Evolutionary conservation across 1,140 invertebrate species (phyloP).

Genomic region (Agrypnia vestita): DNA sequence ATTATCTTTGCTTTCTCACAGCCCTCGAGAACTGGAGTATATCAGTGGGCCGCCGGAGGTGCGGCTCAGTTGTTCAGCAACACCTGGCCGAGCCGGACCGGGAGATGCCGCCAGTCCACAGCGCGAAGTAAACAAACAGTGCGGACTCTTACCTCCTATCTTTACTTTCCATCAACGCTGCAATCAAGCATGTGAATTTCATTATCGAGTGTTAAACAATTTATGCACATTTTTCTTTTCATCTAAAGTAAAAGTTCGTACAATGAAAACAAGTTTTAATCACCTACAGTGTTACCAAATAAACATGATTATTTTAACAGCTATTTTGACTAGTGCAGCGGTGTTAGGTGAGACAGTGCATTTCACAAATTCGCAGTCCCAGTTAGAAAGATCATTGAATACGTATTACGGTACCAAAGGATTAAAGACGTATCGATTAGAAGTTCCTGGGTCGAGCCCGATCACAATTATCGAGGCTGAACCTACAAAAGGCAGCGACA

Average conservation of each 20-base stretch:
- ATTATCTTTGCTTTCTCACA: constrained; percentile 54
- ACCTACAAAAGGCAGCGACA: constrained; percentile 50
- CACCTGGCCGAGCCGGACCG: constrained; percentile 11
- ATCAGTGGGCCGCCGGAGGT: constrained; percentile 53
- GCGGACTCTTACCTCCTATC: neutral
- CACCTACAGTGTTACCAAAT: too few relatives aligned
- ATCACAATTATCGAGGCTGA: constrained; percentile 73
- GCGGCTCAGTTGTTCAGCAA: constrained; percentile 47
- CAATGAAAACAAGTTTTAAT: too few relatives aligned
- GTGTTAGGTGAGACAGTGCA: constrained; percentile 54
- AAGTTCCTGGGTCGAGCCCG: constrained; percentile 72
- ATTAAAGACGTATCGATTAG: constrained; percentile 66
- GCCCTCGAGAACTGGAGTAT: constrained; percentile 58
- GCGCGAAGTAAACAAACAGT: neutral
- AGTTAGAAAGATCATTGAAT: constrained; percentile 53
- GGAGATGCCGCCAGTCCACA: neutral
- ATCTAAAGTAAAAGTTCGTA: too few relatives aligned
- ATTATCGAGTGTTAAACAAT: too few relatives aligned
- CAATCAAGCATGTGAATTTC: too few relatives aligned
- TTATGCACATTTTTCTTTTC: too few relatives aligned
- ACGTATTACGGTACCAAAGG: constrained; percentile 10
- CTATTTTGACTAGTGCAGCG: neutral
- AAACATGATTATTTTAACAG: neutral
- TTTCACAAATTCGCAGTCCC: constrained; percentile 57
- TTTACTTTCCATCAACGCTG: too few relatives aligned